These are phyloP conservation scores for Trichosurus vulpecula DNA, from an alignment of 2,797 vertebrate genomes.

Conservation along the genomic window DNA sequence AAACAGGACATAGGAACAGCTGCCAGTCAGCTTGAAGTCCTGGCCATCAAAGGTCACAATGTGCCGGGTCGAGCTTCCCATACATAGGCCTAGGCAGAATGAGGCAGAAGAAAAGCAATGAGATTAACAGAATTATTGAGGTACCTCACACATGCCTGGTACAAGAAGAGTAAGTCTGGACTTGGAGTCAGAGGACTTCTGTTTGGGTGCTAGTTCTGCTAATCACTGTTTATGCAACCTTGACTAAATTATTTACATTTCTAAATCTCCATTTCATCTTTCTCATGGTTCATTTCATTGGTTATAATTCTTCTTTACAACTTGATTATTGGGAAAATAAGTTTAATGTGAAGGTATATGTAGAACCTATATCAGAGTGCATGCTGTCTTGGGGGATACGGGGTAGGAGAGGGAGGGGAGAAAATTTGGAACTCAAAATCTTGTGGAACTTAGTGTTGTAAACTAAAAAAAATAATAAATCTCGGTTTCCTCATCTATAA, in stretches of 20 bases:
- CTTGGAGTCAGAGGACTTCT: neutral
- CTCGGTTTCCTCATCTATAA: neutral
- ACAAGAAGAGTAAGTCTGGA: neutral
- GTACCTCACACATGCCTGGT: neutral
- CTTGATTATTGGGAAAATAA: too few species aligned
- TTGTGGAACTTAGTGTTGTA: too few species aligned
- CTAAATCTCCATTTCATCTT: neutral
- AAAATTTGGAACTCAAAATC: too few species aligned
- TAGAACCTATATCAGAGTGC: too few species aligned
- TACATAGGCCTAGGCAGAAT: conserved; percentile 90
- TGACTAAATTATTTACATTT: neutral
- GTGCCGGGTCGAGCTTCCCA: conserved; percentile 94
- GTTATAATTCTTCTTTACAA: too few species aligned
- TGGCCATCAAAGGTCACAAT: conserved; percentile 94
- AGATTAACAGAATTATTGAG: neutral
- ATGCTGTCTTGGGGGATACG: too few species aligned
- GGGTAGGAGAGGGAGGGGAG: too few species aligned
- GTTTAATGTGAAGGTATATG: too few species aligned
- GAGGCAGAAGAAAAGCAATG: too few species aligned
- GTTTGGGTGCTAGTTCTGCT: neutral
- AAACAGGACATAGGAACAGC: conserved; percentile 93
- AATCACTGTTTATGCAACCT: neutral
- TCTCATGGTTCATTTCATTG: too few species aligned
- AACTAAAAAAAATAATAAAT: too few species aligned
- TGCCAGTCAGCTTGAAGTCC: conserved; percentile 90